Evolutionary conservation across 2,888 invertebrate species (phyloP).

Genomic region (Petrolisthes manimaculis): DNA sequence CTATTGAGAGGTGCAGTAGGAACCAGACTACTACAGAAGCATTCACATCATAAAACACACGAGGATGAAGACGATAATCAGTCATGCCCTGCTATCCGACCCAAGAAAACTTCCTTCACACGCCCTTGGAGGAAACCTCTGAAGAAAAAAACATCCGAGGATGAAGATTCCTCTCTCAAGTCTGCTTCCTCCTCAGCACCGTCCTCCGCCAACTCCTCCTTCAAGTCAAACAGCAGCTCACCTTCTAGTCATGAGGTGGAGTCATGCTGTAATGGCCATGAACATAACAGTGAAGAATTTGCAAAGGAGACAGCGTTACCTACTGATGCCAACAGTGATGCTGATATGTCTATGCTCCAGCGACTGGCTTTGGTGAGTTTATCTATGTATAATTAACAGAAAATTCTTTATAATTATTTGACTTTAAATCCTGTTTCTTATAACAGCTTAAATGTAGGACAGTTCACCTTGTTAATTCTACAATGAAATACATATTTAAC

Average conservation of each 20-base stretch:
- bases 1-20: constrained; percentile 28
- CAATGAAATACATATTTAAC: background rate
- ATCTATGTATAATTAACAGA: background rate
- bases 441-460: background rate
- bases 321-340: constrained; percentile 16
- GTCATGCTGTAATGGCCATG: constrained; percentile 38
- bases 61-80: constrained; percentile 22
- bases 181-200: constrained; percentile 35
- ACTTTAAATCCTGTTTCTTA: background rate
- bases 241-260: constrained; percentile 38
- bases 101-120: constrained; percentile 40
- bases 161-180: constrained; percentile 41
- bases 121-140: constrained; percentile 34
- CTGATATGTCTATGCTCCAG: constrained; percentile 76
- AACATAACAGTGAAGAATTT: background rate
- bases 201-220: constrained; percentile 48
- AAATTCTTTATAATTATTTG: no score
- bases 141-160: constrained; percentile 37
- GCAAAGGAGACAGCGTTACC: background rate
- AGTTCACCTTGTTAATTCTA: background rate
- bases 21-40: no score
- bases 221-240: constrained; percentile 47
- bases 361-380: constrained; percentile 84
- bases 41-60: constrained; percentile 7
- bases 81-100: background rate